phyloP scores from a whole-genome alignment of 2,888 invertebrate genomes.

The Cheilosia vulpina region DNA sequence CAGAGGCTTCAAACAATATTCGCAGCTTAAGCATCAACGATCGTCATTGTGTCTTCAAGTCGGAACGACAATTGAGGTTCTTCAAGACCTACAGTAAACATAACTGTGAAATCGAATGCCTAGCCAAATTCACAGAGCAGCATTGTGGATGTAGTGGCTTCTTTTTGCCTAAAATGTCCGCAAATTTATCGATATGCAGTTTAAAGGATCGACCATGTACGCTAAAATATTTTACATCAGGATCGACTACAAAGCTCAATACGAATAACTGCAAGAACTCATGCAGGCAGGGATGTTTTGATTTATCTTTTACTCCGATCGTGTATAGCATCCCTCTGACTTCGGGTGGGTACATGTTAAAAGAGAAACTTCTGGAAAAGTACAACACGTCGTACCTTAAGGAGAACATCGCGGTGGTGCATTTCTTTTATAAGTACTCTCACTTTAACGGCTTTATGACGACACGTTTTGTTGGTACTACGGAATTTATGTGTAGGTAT shows the following conservation, averaged over 20 bases:
- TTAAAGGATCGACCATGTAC: conserved; percentile 87
- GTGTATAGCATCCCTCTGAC: conserved; percentile 85
- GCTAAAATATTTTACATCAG: conserved; percentile 73
- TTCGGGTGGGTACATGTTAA: conserved; percentile 77
- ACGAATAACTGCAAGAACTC: conserved; percentile 76
- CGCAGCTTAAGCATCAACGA: conserved; percentile 86
- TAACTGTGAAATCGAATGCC: conserved; percentile 86
- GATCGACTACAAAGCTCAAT: conserved; percentile 3
- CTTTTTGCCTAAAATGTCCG: conserved; percentile 85
- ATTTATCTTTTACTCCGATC: conserved; percentile 87
- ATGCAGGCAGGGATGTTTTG: conserved; percentile 90
- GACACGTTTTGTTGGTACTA: conserved; percentile 91
- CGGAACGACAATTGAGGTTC: conserved; percentile 88
- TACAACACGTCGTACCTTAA: conserved; percentile 77
- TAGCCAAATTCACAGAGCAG: conserved; percentile 14
- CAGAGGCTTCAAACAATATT: conserved; percentile 86
- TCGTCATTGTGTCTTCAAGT: conserved; percentile 89
- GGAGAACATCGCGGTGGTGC: conserved; percentile 89
- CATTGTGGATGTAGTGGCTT: conserved; percentile 79
- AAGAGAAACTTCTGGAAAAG: conserved; percentile 76
- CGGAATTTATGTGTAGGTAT: conserved; percentile 91
- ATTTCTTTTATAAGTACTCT: conserved; percentile 90
- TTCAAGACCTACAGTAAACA: conserved; percentile 83
- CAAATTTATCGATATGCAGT: conserved; percentile 87
- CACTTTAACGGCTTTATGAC: conserved; percentile 89